Evolutionary conservation across 2,113 vertebrate species (phyloP).

Genomic region (Atractosteus spatula): DNA sequence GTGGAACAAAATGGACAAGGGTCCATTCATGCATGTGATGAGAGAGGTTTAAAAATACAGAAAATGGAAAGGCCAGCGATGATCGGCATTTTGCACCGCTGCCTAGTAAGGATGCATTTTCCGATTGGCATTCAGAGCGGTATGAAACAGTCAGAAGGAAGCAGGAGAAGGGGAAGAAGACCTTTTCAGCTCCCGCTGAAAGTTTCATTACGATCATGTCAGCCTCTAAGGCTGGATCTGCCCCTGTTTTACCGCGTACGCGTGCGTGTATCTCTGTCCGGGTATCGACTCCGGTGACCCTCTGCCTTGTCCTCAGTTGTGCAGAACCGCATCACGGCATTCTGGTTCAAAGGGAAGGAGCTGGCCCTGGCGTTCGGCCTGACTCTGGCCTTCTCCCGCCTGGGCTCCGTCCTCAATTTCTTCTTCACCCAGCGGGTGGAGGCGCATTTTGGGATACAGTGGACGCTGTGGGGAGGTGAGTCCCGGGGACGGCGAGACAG

Average conservation of each 20-base stretch:
- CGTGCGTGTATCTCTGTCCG: neutral
- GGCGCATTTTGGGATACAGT: constrained; percentile 70
- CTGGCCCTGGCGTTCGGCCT: constrained; percentile 73
- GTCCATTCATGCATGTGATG: too few species aligned
- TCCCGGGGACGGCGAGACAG: neutral
- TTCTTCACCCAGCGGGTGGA: constrained; percentile 75
- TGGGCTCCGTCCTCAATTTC: constrained; percentile 80
- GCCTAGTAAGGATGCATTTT: too few species aligned
- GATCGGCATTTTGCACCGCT: too few species aligned
- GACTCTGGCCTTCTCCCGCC: constrained; percentile 69
- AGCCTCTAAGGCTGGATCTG: too few species aligned
- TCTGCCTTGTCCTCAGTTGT: constrained; percentile 53
- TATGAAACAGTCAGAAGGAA: too few species aligned
- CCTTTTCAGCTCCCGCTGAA: too few species aligned
- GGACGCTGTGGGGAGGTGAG: constrained; percentile 76
- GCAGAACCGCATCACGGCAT: constrained; percentile 74
- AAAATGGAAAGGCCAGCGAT: too few species aligned
- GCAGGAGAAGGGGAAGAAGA: too few species aligned
- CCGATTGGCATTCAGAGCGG: too few species aligned
- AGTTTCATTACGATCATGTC: too few species aligned
- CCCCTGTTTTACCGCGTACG: neutral
- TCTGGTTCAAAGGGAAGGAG: constrained; percentile 81
- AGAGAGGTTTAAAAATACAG: too few species aligned
- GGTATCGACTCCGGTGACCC: neutral
- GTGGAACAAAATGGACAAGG: too few species aligned